Evolutionary conservation across 2,113 vertebrate genomes (phyloP), one percentile per base, ranked within the genome.

Genomic region (Anser brachyrhynchus): DNA sequence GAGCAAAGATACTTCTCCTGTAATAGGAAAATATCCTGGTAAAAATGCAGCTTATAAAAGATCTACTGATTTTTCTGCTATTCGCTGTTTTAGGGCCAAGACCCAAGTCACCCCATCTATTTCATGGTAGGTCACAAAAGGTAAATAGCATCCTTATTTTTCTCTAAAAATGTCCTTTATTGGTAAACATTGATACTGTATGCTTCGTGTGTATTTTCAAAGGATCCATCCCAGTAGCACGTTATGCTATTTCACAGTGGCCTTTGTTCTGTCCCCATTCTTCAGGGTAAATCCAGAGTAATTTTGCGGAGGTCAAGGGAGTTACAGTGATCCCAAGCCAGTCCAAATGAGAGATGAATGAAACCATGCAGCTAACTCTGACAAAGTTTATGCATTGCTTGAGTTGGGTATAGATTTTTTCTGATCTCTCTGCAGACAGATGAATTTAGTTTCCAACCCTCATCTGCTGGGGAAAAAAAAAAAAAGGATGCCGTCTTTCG

Each of bases 341-440:
- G 59, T 54, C 57, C 84, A 72, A 95, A 76, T 35, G 75, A 65
- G 69, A 91, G 75, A 61, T 66, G 28, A 91, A 87, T 86, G 69
- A 86, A 96, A 49, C 73, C 67, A n/a, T 44, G 21, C 6, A 57
- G 65, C 84, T 72, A 85, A 87, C 83, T 80, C 66, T 57, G 75
- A 65, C 4, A 0, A 35, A 94, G 87, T 76, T 90, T 92, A 74
- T 64, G 77, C 81, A 17, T 76, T 84, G 69, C 84, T 78, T 64
- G 69, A 67, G 46, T 46, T 67, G 29, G 52, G 61, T 81, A 71
- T 74, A 64, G 95, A 81, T 88, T 89, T 83, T 81, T 88, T 52
- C n/a, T 91, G 69, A 46, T 93, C 55, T 83, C 64, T 80, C 72
- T 84, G 73, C 69, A 72, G 76, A 89, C 55, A 84, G 83, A 87